Base-by-base conservation (phyloP, 2,113 vertebrate genomes). In the Neogobius melanostomus region DNA sequence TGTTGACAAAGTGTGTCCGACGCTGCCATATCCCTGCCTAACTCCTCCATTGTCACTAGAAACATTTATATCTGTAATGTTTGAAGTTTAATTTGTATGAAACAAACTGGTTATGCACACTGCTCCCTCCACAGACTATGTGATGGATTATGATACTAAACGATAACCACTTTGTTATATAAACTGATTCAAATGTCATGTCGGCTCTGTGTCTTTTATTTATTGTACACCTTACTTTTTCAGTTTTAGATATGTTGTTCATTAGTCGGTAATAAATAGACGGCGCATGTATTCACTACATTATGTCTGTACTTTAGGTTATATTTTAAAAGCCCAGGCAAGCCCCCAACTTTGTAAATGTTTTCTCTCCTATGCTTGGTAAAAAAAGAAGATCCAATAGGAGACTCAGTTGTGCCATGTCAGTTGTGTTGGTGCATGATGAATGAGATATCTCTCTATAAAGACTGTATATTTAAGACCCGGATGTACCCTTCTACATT, bases 31-130 rank as follows among this genome's bases (percentile, higher is more conserved):
- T 79, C 85, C 90, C 88, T 90, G 88, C 88, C 87, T 82, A 68
- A 87, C 84, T 80, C 87, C 85, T 56, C 70, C 84, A 82, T 75
- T 85, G 90, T 92, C 82, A 83, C 87, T 82, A 90, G 85, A 89
- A 85, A 83, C 87, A 82, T 92, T 93, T 91, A 91, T 90, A 91
- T 92, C 91, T 93, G 89, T 91, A 93, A 91, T 83, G 85, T 90
- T 84, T 90, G 88, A 83, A 80, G 17, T 72, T 90, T 91, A 84
- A 87, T 90, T 91, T 91, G 87, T 90, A 90, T 88, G 75, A 79
- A 74, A 77, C 60, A 61, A 85, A 75, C 88, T 85, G 83, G 80
- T 87, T 87, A 89, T 84, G 81, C 72, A 86, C 80, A 87, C 82
- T 91, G 85, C 28, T 91, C 83, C 87, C 85, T 84, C 68, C 82